Evolutionary conservation across 1,140 invertebrate species (phyloP).

Genomic region (Drosophila malerkotliana): DNA sequence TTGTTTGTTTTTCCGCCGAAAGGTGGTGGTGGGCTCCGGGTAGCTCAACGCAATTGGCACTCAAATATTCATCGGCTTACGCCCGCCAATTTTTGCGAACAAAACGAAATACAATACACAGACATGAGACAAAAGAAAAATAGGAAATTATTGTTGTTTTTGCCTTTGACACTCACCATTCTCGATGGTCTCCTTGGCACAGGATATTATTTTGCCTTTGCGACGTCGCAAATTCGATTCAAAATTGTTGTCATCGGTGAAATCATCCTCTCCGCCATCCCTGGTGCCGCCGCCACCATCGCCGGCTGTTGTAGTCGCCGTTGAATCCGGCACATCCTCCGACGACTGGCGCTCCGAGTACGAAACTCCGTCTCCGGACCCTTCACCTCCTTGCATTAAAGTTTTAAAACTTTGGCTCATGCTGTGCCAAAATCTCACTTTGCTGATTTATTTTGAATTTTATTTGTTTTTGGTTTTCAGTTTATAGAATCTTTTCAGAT

Average conservation of each 20-base stretch:
- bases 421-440: constrained; percentile 47
- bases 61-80: constrained; percentile 30
- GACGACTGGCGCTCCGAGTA: constrained; percentile 73
- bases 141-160: not conserved
- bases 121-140: not conserved
- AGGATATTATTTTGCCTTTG: constrained; percentile 84
- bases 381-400: constrained; percentile 54
- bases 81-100: constrained; percentile 1
- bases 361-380: constrained; percentile 30
- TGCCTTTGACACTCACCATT: constrained; percentile 67
- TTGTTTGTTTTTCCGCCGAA: constrained; percentile 3
- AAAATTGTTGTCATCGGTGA: constrained; percentile 81
- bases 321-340: constrained; percentile 75
- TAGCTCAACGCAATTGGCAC: constrained; percentile 15
- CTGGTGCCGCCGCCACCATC: constrained; percentile 33
- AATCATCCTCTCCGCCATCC: constrained; percentile 69
- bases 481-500: constrained; percentile 11
- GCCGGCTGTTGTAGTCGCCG: constrained; percentile 59
- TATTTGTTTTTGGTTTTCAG: constrained; percentile 9
- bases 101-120: not conserved
- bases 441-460: constrained; percentile 12
- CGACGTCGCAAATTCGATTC: constrained; percentile 83
- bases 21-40: not conserved
- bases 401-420: constrained; percentile 83
- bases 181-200: constrained; percentile 84